These are phyloP conservation scores for Eolophus roseicapilla DNA, from an alignment of 2,113 vertebrate species.

Conservation along the genomic window DNA sequence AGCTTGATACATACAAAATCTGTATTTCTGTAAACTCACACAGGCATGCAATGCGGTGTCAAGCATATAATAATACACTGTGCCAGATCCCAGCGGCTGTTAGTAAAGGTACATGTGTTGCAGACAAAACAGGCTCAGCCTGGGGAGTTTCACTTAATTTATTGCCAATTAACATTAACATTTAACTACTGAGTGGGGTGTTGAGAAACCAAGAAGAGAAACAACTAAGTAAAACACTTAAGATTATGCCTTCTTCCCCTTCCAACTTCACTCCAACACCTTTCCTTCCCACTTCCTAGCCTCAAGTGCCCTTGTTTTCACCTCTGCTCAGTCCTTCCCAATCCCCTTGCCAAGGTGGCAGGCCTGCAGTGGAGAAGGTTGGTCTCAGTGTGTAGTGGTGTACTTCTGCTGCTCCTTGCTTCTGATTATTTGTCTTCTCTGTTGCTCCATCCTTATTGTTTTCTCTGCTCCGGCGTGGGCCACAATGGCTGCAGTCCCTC, in stretches of 20 bases:
- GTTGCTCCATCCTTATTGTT: background rate
- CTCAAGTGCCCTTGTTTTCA: background rate
- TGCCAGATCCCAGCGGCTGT: background rate
- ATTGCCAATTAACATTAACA: background rate
- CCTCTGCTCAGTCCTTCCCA: background rate
- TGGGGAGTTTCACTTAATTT: background rate
- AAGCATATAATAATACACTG: background rate
- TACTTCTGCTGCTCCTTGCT: background rate
- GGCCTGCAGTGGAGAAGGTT: background rate
- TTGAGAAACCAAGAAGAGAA: background rate
- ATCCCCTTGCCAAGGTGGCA: accelerated
- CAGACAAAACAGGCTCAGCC: background rate
- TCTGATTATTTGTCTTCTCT: background rate
- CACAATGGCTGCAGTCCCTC: background rate
- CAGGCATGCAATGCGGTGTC: background rate
- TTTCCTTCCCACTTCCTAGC: background rate
- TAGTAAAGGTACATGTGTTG: background rate
- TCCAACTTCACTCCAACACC: background rate
- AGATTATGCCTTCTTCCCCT: background rate
- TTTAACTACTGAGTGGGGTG: background rate
- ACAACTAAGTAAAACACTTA: background rate
- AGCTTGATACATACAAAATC: background rate
- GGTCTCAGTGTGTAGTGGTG: background rate
- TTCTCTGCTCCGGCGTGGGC: accelerated
- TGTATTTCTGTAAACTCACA: background rate